Conservation (phyloP, 2,888 invertebrate species). For the Anthrax anthrax region DNA sequence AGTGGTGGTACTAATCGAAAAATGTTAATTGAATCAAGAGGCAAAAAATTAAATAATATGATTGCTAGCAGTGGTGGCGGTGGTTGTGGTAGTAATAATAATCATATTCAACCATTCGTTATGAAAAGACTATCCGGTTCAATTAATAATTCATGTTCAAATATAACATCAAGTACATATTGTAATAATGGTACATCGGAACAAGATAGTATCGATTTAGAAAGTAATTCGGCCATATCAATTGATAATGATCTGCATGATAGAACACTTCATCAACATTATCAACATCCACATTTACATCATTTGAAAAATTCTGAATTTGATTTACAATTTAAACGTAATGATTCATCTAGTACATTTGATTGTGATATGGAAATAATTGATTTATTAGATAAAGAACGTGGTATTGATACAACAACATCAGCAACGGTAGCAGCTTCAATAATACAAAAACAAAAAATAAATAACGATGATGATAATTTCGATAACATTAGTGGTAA, state of each 20-base stretch:
- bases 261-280: slow-evolving; percentile 16
- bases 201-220: slow-evolving; percentile 9
- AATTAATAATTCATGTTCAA: slow-evolving; percentile 28
- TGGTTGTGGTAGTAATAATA: background rate
- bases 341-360: slow-evolving; percentile 27
- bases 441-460: no score
- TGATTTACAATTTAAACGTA: slow-evolving; percentile 21
- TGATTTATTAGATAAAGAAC: slow-evolving; percentile 32
- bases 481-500: no score
- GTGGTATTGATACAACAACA: slow-evolving; percentile 24
- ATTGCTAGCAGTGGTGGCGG: no score
- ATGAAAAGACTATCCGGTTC: slow-evolving; percentile 15
- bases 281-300: slow-evolving; percentile 19
- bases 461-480: no score
- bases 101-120: background rate
- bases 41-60: no score
- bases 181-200: slow-evolving; percentile 23
- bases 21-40: no score
- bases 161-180: slow-evolving; percentile 29
- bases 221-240: slow-evolving; percentile 8
- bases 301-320: slow-evolving; percentile 26
- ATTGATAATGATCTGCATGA: slow-evolving; percentile 14
- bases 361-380: slow-evolving; percentile 34
- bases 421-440: no score
- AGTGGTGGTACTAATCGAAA: background rate